Conservation (phyloP, 2,797 vertebrate genomes). For the Epinephelus coioides region DNA sequence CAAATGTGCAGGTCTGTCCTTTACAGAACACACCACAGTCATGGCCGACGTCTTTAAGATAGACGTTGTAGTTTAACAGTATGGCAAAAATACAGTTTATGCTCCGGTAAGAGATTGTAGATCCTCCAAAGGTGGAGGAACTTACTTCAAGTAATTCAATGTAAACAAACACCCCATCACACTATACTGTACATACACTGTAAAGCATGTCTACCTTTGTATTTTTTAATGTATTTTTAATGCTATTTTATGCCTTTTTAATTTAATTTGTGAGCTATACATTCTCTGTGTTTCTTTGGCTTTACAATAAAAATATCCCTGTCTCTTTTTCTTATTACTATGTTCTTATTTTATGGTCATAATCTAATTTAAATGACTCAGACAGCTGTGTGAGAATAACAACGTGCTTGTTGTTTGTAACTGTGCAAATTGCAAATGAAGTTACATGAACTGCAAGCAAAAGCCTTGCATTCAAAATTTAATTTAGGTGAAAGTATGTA, state of each 20-base stretch:
- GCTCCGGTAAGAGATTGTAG: background rate
- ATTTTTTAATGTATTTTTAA: no score
- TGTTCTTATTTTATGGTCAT: background rate
- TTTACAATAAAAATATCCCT: background rate
- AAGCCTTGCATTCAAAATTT: no score
- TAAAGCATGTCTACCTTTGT: background rate
- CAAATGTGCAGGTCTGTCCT: constrained; percentile 24
- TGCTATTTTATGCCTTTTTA: background rate
- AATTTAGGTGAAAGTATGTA: no score
- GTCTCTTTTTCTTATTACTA: background rate
- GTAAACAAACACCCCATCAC: background rate
- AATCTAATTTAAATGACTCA: background rate
- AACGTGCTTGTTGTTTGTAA: background rate
- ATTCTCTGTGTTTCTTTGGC: background rate
- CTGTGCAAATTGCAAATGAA: background rate
- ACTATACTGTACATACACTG: background rate
- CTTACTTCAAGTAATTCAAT: no score
- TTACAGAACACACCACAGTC: constrained; percentile 2
- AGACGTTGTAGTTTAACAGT: background rate
- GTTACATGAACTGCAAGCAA: background rate
- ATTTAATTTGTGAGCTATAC: background rate
- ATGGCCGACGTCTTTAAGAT: background rate
- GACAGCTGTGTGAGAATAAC: background rate
- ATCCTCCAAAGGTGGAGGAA: background rate
- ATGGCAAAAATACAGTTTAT: background rate